Conservation (phyloP, 2,797 vertebrate genomes). For the Notoglanidium macrostoma region DNA sequence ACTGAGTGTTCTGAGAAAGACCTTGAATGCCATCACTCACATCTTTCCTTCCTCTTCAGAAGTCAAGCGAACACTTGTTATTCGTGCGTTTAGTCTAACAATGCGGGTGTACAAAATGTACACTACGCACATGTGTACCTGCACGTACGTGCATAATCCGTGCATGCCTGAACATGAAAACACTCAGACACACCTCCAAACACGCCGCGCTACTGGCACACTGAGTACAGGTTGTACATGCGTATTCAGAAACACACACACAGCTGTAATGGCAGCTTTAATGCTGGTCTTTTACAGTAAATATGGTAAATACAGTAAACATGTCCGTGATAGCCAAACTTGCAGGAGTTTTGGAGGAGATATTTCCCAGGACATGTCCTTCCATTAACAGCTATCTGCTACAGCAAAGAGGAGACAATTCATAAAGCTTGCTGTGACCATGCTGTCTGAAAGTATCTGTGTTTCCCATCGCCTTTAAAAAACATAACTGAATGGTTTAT, state of each 20-base stretch:
- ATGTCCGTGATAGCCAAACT: not conserved
- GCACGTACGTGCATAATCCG: not conserved
- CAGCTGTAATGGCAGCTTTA: not conserved
- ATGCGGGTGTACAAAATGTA: not conserved
- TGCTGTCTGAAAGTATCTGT: not conserved
- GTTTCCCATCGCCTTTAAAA: not conserved
- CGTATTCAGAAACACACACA: not conserved
- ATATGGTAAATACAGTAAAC: not conserved
- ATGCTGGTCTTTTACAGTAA: not conserved
- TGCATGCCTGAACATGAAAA: not conserved
- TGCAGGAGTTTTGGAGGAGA: not conserved
- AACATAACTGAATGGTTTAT: not conserved
- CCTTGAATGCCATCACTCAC: not conserved
- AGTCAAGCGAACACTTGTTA: not conserved
- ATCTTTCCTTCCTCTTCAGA: not conserved
- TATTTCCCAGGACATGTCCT: not conserved
- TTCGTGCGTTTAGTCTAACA: not conserved
- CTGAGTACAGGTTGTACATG: not conserved
- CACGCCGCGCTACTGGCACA: not conserved
- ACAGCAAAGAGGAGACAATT: not conserved
- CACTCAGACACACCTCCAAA: slow-evolving; percentile 17
- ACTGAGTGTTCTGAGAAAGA: not conserved
- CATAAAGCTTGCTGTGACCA: not conserved
- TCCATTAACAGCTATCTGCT: not conserved
- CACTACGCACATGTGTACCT: not conserved